Evolutionary conservation across 2,888 invertebrate genomes (phyloP), one percentile per base, ranked within the genome.

Genomic region (Gonocerus acuteangulatus): DNA sequence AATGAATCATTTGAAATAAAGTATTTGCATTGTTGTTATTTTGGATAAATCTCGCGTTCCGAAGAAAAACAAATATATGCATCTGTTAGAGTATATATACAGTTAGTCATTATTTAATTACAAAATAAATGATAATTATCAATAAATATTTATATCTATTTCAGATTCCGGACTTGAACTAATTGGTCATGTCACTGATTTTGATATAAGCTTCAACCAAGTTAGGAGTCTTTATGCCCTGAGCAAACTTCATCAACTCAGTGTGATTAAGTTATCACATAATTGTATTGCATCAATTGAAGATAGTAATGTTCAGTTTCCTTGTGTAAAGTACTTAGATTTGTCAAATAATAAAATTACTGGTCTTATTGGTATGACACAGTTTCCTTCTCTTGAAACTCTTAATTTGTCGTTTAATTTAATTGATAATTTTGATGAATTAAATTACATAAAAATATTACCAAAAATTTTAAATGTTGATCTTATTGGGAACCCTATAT

Each of bases 401-500:
- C 76, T 97, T 65, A 89, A 95, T 77, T 78, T 95, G 47, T 89
- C 90, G 69, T 87, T 88, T 68, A 97, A 97, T 76, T 77, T 81
- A 61, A 85, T 97, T 47, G 79, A 80, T 1, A 84, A 87, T 61
- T 82, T 95, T 9, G 83, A 86, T 67, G 91, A 94, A 73, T 85
- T 95, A 0, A 82, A 83, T 67, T 78, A 86, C 73, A 80, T 95
- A 48, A 85, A 89, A 36, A 81, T 82, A 63, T 75, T 97, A 44
- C 95, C 95, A 0, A 88, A 91, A 71, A 75, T 97, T 58, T 94
- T 94, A 72, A 83, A 86, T 73, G 76, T 96, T n/a, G 81, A 85
- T 71, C 76, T 96, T 48, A 88, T 87, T 0, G 94, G 93, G 0
- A 96, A 96, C 77, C 89, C 89, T 15, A 86, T 96, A 0, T 89